Evolutionary conservation across 1,140 invertebrate genomes (phyloP).

Genomic region (Phocides pigmalion): DNA sequence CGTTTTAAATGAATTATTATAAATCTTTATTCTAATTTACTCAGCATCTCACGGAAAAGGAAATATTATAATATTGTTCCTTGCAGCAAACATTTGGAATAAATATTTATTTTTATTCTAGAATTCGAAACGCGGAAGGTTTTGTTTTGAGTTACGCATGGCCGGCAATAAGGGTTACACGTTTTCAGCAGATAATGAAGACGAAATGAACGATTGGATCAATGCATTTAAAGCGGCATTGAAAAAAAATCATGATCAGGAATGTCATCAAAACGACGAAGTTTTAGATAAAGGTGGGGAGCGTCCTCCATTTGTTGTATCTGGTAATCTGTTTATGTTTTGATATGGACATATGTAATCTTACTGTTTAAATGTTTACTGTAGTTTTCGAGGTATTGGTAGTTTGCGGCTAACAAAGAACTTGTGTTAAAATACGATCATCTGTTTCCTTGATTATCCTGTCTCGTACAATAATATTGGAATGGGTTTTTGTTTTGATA

Average conservation of each 20-base stretch:
- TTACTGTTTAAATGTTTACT: too few species aligned
- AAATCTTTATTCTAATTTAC: too few species aligned
- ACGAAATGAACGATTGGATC: slow-evolving; percentile 94
- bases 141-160: slow-evolving; percentile 95
- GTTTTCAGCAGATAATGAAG: slow-evolving; percentile 93
- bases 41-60: too few species aligned
- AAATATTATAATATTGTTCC: neutral
- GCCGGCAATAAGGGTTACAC: slow-evolving; percentile 92
- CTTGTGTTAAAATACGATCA: too few species aligned
- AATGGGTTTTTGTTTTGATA: too few species aligned
- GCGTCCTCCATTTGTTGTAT: neutral
- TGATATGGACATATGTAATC: too few species aligned
- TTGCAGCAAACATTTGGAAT: neutral
- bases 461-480: too few species aligned
- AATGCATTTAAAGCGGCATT: slow-evolving; percentile 73
- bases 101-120: slow-evolving; percentile 66
- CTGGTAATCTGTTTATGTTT: slow-evolving; percentile 1
- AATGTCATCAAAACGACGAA: slow-evolving; percentile 65
- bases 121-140: slow-evolving; percentile 93
- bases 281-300: slow-evolving; percentile 70
- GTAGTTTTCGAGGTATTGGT: too few species aligned
- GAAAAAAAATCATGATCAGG: slow-evolving; percentile 68
- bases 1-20: too few species aligned
- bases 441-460: too few species aligned
- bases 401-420: too few species aligned